Percentiles rank a stretch among this genome's conserved stretches.
Evolutionary conservation across 2,113 vertebrate genomes (phyloP).

Genomic region (Otocyon megalotis): DNA sequence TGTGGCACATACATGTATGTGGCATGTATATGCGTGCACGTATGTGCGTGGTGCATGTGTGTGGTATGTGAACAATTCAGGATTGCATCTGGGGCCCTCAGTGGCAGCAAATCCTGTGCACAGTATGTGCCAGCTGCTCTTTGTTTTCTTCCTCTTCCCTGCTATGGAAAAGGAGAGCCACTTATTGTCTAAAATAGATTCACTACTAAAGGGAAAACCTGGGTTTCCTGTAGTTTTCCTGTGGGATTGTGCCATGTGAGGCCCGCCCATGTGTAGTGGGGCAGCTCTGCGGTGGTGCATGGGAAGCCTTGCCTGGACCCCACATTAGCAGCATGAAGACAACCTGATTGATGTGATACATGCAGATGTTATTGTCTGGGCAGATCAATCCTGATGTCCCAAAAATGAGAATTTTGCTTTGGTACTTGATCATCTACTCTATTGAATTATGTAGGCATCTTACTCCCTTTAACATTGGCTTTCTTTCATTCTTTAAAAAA

Average conservation of each 20-base stretch:
- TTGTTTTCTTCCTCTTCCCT: background rate
- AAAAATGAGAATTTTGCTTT: background rate
- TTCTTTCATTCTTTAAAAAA: conserved; percentile 43
- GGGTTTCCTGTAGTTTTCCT: background rate
- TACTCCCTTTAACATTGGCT: background rate
- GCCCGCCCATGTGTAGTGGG: rapidly evolving
- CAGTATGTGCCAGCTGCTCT: no score
- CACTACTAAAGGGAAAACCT: background rate
- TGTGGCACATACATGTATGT: background rate
- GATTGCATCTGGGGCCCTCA: background rate
- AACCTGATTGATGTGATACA: conserved; percentile 43
- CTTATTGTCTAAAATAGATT: no score
- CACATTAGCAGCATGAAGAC: conserved; percentile 48
- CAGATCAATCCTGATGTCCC: conserved; percentile 75
- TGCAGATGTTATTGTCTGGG: conserved; percentile 30
- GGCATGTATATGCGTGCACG: background rate
- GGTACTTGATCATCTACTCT: conserved; percentile 31
- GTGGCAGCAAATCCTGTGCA: background rate
- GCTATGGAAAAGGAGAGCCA: background rate
- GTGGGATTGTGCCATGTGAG: rapidly evolving
- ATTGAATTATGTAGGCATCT: conserved; percentile 51
- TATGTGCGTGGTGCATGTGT: background rate
- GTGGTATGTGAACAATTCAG: background rate
- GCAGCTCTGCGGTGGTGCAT: background rate
- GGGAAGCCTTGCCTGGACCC: background rate